A percentile compares a stretch with the other conserved stretches of the same genome.
phyloP scores from a whole-genome alignment of 2,797 vertebrate species.

The Anableps anableps region DNA sequence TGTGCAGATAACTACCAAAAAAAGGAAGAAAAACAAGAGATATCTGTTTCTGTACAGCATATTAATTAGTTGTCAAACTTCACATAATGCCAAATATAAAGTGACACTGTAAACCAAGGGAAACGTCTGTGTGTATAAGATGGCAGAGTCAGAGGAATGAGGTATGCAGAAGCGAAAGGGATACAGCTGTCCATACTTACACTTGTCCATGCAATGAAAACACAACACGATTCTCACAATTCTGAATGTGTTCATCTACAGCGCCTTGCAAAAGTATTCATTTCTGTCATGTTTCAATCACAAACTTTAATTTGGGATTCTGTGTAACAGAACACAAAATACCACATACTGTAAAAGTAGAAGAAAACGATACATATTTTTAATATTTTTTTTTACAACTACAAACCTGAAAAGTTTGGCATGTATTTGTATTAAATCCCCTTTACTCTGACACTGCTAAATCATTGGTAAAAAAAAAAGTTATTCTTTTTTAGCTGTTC shows the following conservation, averaged over 20 bases:
- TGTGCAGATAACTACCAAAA: conserved; percentile 49
- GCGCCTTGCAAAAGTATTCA: neutral
- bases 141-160: conserved; percentile 71
- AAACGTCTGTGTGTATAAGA: conserved; percentile 56
- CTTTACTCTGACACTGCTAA: neutral
- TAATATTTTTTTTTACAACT: neutral
- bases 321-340: neutral
- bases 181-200: conserved; percentile 74
- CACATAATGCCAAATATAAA: conserved; percentile 74
- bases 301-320: neutral
- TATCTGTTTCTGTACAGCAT: conserved; percentile 73
- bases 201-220: conserved; percentile 78
- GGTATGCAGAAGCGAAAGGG: conserved; percentile 76
- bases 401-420: neutral
- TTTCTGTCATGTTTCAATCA: neutral
- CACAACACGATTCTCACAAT: conserved; percentile 73
- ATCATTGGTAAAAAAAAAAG: neutral
- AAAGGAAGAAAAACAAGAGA: conserved; percentile 12
- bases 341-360: neutral
- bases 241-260: conserved; percentile 41
- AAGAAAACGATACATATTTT: neutral
- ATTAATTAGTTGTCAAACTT: conserved; percentile 57
- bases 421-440: neutral
- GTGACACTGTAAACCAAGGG: conserved; percentile 73
- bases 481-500: neutral